Evolutionary conservation across 2,113 vertebrate species (phyloP), one percentile per base, ranked within the genome.

Genomic region (Acanthochromis polyacanthus): DNA sequence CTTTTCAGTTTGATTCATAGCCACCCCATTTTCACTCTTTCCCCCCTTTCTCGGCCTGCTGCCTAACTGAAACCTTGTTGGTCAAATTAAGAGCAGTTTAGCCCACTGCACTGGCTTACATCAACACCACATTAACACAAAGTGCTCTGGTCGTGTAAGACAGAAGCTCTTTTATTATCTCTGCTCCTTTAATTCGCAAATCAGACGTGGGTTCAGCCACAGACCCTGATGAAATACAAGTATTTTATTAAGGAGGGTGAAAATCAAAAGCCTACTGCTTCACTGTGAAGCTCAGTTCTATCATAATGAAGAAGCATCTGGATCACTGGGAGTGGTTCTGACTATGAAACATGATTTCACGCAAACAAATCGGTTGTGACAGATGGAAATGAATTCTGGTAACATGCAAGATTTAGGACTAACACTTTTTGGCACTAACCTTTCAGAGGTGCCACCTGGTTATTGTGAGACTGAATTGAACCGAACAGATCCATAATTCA

Each of bases 61-160:
- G 59, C 93, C 92, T 95, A 96, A 96, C 92, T 87, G 92, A 95
- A 96, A 95, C 95, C 70, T 94, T 93, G 93, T 94, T 91, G 91
- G 93, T 90, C 91, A 94, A 96, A 96, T 96, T 95, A 95, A 95
- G 94, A 93, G 94, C 71, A 93, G 93, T 95, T 95, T 95, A 95
- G 90, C 85, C 87, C 84, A 89, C 86, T 90, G 89, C 90, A 93
- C 95, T 96, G 95, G 94, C 83, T 92, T 95, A 14, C 84, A 94
- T 96, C 95, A 95, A 55, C 19, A 76, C 83, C 86, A 84, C 88
- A 91, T 94, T 92, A 95, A 95, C 93, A 91, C 91, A 90, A 93
- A 95, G 93, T 86, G 86, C 87, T 92, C 92, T 87, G 91, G 93
- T 92, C 92, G 83, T 83, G 91, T 82, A 92, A 92, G 91, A 93